These are phyloP conservation scores for Iguana delicatissima DNA, from an alignment of 2,797 vertebrate genomes.

Conservation along the genomic window DNA sequence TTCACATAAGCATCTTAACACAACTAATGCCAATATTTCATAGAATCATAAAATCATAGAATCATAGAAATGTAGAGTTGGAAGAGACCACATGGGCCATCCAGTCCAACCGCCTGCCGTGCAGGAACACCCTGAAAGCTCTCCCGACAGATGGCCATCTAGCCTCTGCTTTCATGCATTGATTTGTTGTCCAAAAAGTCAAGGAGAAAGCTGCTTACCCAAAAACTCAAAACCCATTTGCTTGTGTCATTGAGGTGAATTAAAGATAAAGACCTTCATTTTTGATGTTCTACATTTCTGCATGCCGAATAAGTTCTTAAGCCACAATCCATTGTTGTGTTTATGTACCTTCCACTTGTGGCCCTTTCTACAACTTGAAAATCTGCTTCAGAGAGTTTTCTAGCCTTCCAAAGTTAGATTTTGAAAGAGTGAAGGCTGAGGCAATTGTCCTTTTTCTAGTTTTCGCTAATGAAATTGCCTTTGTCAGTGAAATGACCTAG, in stretches of 20 bases:
- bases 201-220: constrained; percentile 5
- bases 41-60: too few relatives aligned
- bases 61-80: too few relatives aligned
- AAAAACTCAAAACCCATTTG: background rate
- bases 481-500: too few relatives aligned
- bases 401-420: background rate
- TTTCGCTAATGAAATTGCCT: too few relatives aligned
- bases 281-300: background rate
- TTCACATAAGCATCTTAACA: background rate
- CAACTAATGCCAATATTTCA: constrained; percentile 12
- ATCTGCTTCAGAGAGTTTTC: background rate
- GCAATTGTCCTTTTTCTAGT: too few relatives aligned
- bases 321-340: background rate
- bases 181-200: background rate
- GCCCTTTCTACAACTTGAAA: background rate
- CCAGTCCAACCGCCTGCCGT: too few relatives aligned
- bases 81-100: too few relatives aligned
- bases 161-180: too few relatives aligned
- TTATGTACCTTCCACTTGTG: background rate
- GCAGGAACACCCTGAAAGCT: too few relatives aligned
- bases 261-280: background rate
- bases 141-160: too few relatives aligned
- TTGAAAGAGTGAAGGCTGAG: background rate
- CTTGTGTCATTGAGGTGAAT: background rate
- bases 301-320: background rate